Percentiles rank a stretch among this genome's conserved stretches.
phyloP scores from a whole-genome alignment of 2,797 vertebrate genomes.

The Gallirallus australis region DNA sequence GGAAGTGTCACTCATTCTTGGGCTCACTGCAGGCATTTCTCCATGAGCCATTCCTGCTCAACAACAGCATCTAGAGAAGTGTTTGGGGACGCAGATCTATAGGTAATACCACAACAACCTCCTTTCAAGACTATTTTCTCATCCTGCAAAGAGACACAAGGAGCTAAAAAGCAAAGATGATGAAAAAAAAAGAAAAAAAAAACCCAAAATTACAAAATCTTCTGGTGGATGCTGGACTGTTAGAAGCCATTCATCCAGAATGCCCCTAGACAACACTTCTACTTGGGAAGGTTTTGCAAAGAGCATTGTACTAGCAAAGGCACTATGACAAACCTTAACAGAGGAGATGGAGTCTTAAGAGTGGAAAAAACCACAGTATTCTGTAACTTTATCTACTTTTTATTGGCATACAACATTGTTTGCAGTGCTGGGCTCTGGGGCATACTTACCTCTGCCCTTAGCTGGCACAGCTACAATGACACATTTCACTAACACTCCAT shows the following conservation, averaged over 20 bases:
- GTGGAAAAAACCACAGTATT: neutral
- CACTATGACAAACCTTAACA: neutral
- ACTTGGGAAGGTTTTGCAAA: neutral
- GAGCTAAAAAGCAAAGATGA: neutral
- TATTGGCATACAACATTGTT: neutral
- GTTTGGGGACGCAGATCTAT: neutral
- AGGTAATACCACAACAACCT: neutral
- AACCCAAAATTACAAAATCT: neutral
- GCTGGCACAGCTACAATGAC: neutral
- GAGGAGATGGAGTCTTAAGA: neutral
- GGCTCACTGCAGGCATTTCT: neutral
- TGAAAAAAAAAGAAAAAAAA: neutral
- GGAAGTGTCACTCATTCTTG: neutral
- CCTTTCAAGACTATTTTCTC: neutral
- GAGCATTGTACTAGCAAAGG: neutral
- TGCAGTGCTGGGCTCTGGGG: neutral
- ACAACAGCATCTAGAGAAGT: neutral
- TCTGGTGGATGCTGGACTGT: neutral
- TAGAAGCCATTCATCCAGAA: neutral
- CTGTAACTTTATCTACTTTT: neutral
- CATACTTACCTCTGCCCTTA: neutral
- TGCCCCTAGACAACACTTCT: neutral
- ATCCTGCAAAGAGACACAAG: rapidly evolving
- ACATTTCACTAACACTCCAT: neutral
- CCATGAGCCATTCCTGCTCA: neutral